phyloP scores from a whole-genome alignment of 2,888 invertebrate genomes.

The Sphecodes monilicornis region DNA sequence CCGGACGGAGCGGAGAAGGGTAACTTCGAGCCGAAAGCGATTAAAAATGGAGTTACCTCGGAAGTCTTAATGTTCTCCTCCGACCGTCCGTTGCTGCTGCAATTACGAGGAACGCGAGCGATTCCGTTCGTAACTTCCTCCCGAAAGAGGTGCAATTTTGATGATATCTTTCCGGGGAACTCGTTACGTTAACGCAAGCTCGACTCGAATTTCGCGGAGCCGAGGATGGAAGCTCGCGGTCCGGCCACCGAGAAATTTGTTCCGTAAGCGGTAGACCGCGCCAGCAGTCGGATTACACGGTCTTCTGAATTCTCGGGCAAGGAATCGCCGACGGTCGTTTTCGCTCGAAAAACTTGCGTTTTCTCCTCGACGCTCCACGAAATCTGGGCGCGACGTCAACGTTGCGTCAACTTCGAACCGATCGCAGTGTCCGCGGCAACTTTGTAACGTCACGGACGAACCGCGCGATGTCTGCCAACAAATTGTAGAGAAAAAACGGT shows the following conservation, averaged over 20 bases:
- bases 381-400: neutral
- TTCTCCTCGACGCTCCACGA: neutral
- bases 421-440: neutral
- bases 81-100: constrained; percentile 23
- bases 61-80: neutral
- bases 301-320: neutral
- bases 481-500: neutral
- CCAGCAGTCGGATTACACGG: neutral
- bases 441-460: neutral
- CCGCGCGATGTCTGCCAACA: neutral
- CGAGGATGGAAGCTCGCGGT: neutral
- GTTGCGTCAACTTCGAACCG: too few relatives aligned
- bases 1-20: neutral
- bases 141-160: constrained; percentile 23
- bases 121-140: constrained; percentile 33
- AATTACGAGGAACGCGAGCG: constrained; percentile 3
- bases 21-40: constrained; percentile 11
- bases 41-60: constrained; percentile 43
- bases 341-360: neutral
- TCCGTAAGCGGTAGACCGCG: neutral
- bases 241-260: neutral
- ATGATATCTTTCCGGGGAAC: constrained; percentile 20
- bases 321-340: neutral
- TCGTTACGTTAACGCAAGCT: constrained; percentile 35
- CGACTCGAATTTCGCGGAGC: neutral